Base-by-base conservation (phyloP, 2,888 invertebrate species). In the Callinectes sapidus region DNA sequence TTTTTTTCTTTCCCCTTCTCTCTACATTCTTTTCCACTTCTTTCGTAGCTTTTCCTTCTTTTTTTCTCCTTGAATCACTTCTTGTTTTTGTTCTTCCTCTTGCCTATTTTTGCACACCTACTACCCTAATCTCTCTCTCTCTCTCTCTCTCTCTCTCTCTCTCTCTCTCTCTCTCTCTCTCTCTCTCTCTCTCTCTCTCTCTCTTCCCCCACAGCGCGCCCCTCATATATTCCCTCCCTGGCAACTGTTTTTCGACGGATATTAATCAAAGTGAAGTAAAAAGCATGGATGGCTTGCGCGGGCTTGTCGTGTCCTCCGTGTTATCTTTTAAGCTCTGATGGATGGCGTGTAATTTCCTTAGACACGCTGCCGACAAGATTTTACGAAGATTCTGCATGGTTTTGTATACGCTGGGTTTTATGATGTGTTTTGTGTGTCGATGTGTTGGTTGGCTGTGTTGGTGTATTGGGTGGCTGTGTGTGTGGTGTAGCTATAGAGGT, bases 111-210 rank as follows among this genome's bases (percentile, higher is more conserved):
- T n/a, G n/a, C n/a, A n/a, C n/a, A n/a, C n/a, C n/a, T n/a, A n/a
- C n/a, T n/a, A n/a, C n/a, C n/a, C n/a, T n/a, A n/a, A 39, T 2
- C 81, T 81, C 35, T 81, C 81, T 81, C 81, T 81, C 81, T 81
- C 81, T 81, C 81, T 81, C 81, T 81, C 81, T 81, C 81, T 81
- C 81, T 81, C 81, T 81, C 35, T 81, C 81, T 35, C 35, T 81
- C 81, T 35, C 81, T 81, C 77, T 81, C 77, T 81, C 81, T 35
- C 81, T 81, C 35, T 35, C 81, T 81, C 35, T 81, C 81, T 35
- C 81, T 35, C 35, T 81, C 35, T 35, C 81, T 35, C 35, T 81
- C 81, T 35, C 81, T 81, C 81, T 16, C 81, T 16, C 35, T 2
- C 16, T 14, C 16, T 5, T 14, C 3, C 14, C 18, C 32, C 35